A percentile compares a stretch with the other conserved stretches of the same genome.
Evolutionary conservation across 2,888 invertebrate genomes (phyloP).

Genomic region (Acanthoscelides obtectus): DNA sequence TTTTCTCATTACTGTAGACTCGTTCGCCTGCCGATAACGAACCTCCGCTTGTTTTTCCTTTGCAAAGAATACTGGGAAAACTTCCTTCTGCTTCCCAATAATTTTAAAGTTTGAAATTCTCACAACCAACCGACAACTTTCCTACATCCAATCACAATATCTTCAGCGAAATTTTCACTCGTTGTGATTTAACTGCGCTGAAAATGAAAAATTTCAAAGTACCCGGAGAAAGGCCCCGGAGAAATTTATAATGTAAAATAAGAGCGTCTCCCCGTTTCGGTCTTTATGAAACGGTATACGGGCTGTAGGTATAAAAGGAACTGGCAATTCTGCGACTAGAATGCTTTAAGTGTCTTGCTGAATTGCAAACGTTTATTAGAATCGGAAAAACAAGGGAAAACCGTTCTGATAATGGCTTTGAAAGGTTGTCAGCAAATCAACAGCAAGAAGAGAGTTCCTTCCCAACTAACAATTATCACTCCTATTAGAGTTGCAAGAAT

Average conservation of each 20-base stretch:
- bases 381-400: neutral
- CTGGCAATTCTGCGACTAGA: neutral
- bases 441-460: no score
- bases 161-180: neutral
- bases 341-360: neutral
- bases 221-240: neutral
- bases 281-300: neutral
- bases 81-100: neutral
- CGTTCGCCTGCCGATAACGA: neutral
- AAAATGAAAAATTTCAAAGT: neutral
- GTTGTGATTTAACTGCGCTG: neutral
- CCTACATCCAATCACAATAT: neutral
- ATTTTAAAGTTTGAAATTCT: neutral
- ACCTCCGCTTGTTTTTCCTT: neutral
- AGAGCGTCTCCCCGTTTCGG: neutral
- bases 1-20: no score
- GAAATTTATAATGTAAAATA: neutral
- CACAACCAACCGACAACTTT: neutral
- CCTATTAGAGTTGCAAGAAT: no score
- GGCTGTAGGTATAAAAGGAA: neutral
- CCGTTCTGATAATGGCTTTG: no score
- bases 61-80: neutral
- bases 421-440: no score
- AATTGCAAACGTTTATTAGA: neutral
- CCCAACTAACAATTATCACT: no score